phyloP scores from a whole-genome alignment of 1,140 invertebrate genomes.

The Amyelois transitella region DNA sequence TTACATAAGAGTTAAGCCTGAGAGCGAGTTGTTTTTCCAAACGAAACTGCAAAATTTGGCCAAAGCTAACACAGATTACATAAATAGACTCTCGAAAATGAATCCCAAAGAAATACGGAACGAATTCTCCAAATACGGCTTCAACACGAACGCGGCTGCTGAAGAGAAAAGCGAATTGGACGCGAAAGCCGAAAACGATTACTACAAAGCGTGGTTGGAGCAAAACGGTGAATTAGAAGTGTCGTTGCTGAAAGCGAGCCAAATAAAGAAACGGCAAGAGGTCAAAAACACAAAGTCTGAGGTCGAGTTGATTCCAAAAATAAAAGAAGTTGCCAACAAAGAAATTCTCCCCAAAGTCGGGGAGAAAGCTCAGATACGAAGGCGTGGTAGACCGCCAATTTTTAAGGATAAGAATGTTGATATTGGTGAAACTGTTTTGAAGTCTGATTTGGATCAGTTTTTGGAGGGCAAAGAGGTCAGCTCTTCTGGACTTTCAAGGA shows the following conservation, averaged over 20 bases:
- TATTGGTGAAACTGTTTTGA: constrained; percentile 62
- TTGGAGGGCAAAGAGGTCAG: constrained; percentile 68
- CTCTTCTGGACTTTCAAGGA: constrained; percentile 63
- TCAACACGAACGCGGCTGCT: constrained; percentile 25
- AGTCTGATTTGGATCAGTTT: constrained; percentile 68
- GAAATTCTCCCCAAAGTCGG: constrained; percentile 35
- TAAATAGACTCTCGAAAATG: constrained; percentile 55
- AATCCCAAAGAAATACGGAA: constrained; percentile 47
- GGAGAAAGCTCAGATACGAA: constrained; percentile 37
- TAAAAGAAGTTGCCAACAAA: constrained; percentile 29
- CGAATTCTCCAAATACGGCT: constrained; percentile 57
- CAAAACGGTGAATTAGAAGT: constrained; percentile 70
- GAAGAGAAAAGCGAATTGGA: constrained; percentile 36
- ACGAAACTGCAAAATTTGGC: constrained; percentile 52
- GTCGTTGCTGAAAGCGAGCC: constrained; percentile 52
- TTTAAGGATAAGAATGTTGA: constrained; percentile 64
- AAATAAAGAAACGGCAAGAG: constrained; percentile 42
- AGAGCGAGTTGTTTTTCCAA: constrained; percentile 61
- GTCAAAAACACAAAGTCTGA: constrained; percentile 46
- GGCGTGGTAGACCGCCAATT: constrained; percentile 50
- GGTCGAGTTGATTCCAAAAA: constrained; percentile 55
- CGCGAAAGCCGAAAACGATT: constrained; percentile 57
- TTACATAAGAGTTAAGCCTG: constrained; percentile 56
- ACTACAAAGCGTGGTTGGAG: constrained; percentile 66
- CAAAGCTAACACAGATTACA: constrained; percentile 49